phyloP scores from a whole-genome alignment of 1,140 invertebrate genomes.

The Lineus longissimus region DNA sequence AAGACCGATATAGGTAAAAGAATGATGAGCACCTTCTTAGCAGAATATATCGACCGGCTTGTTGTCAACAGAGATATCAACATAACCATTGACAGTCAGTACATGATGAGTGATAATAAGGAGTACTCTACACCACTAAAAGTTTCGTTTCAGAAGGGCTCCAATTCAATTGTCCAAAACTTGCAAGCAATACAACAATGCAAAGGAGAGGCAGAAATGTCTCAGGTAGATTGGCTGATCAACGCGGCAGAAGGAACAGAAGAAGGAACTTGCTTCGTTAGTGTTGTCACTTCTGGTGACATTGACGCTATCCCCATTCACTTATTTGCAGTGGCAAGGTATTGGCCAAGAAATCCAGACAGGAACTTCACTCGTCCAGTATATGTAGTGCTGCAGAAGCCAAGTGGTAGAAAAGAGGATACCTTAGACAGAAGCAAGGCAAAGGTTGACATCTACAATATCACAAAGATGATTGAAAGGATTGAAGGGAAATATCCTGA shows the following conservation, averaged over 20 bases:
- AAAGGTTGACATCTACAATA: constrained; percentile 10
- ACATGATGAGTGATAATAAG: neutral
- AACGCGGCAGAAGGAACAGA: neutral
- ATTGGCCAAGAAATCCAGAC: neutral
- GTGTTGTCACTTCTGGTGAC: constrained; percentile 13
- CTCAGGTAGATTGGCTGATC: constrained; percentile 6
- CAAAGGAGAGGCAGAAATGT: constrained; percentile 13
- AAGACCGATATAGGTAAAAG: too few relatives aligned
- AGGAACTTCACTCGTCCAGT: neutral
- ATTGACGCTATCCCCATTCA: constrained; percentile 12
- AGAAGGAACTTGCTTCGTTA: neutral
- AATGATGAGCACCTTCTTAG: too few relatives aligned
- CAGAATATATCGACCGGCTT: too few relatives aligned
- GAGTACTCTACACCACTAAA: constrained; percentile 1
- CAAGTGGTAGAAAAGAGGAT: neutral
- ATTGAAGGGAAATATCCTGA: neutral
- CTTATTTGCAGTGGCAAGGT: neutral
- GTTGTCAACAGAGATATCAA: too few relatives aligned
- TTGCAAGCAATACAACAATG: constrained; percentile 3
- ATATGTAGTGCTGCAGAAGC: constrained; percentile 4
- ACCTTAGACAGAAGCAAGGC: too few relatives aligned
- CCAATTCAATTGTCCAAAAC: too few relatives aligned
- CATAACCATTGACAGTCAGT: constrained; percentile 12
- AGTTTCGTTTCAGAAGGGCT: too few relatives aligned
- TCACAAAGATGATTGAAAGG: constrained; percentile 2